Base-by-base conservation (phyloP, 2,888 invertebrate genomes). In the Amblyjoppa fuscipennis region DNA sequence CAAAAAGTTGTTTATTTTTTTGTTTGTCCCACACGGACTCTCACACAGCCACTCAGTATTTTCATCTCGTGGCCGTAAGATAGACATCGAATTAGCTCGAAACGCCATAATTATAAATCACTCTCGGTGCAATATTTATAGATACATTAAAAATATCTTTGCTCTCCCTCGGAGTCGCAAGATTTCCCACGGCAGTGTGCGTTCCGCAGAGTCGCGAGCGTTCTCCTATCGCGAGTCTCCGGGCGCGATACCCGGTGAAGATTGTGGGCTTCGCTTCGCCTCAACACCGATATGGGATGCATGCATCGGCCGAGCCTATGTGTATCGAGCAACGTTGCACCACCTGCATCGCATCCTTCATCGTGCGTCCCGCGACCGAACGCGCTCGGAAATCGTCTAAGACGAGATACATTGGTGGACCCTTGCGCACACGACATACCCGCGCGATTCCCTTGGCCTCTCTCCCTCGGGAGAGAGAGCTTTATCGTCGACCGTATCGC, bases 311-410 rank as follows among this genome's bases (percentile, higher is more conserved):
- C 49, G 61, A n/a, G 61, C n/a, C 64, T 31, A 64, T n/a, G 73
- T 41, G 25, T 53, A 59, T 61, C 61, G 74, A 61, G 61, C 49
- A 61, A 61, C 66, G 28, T 66, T 56, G 69, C 70, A 80, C 71
- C 91, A 91, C 90, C 92, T 91, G 92, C 90, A 81, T 82, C 87
- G 85, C 90, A 91, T 91, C 89, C 88, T 90, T 91, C 91, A 91
- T 91, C 89, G 64, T 71, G 89, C 87, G 90, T 90, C 90, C 88
- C 88, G 79, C 89, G 86, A 88, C 51, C 66, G 89, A 88, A 90
- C 89, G 89, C 87, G 90, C 88, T 88, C 87, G 89, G 59, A 70
- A 76, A 70, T 59, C 41, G 64, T 59, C 53, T 53, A 56, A 64
- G 64, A 51, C 71, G 70, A 56, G 49, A 76, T 76, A 66, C 66